Evolutionary conservation across 2,888 invertebrate genomes (phyloP).

Genomic region (Malacosoma neustria): DNA sequence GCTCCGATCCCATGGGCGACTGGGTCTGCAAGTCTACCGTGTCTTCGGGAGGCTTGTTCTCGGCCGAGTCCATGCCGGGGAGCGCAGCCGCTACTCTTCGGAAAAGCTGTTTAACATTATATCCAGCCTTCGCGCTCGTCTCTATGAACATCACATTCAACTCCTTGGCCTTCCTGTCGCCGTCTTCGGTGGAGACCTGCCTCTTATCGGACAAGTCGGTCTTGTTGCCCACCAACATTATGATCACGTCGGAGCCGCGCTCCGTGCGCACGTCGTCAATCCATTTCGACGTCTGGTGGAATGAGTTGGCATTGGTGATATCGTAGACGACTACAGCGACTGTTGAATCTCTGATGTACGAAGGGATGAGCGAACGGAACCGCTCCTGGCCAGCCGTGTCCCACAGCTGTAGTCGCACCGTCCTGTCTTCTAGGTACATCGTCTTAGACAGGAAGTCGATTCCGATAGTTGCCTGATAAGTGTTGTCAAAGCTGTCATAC

Average conservation of each 20-base stretch:
- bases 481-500: conserved; percentile 99
- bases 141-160: conserved; percentile 99
- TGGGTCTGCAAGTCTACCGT: conserved; percentile 91
- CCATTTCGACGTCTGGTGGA: conserved; percentile 99
- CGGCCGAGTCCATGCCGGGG: conserved; percentile 98
- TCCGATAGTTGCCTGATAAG: conserved; percentile 99
- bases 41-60: conserved; percentile 96
- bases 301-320: conserved; percentile 99
- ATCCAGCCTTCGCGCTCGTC: conserved; percentile 99
- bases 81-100: conserved; percentile 98
- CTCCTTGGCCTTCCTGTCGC: conserved; percentile 98
- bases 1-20: conserved; percentile 85
- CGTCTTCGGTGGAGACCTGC: conserved; percentile 98
- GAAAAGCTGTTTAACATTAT: conserved; percentile 99
- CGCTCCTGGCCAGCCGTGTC: conserved; percentile 98
- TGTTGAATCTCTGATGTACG: conserved; percentile 98
- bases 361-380: conserved; percentile 97
- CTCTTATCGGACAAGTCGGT: conserved; percentile 99
- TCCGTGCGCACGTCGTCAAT: conserved; percentile 99
- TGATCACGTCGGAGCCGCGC: conserved; percentile 98
- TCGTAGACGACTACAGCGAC: conserved; percentile 99
- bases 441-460: conserved; percentile 99
- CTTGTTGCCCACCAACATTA: conserved; percentile 99
- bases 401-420: conserved; percentile 97
- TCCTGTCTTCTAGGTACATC: conserved; percentile 99